Conservation (phyloP, 2,113 vertebrate genomes). For the Euleptes europaea region DNA sequence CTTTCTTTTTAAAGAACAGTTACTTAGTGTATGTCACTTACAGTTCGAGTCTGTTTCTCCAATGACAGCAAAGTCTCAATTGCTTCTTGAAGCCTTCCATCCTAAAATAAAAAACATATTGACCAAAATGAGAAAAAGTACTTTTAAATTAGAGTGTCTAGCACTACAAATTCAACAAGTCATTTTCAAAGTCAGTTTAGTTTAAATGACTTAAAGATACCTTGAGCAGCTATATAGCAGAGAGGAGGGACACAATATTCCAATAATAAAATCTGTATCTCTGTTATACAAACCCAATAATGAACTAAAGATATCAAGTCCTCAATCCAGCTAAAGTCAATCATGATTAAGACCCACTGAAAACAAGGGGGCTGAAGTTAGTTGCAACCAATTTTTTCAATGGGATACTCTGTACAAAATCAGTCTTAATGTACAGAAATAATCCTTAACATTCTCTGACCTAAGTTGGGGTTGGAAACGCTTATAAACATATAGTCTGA, state of each 20-base stretch:
- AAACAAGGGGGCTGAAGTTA: neutral
- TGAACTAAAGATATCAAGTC: no score
- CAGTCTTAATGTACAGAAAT: no score
- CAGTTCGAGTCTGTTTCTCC: conserved; percentile 97
- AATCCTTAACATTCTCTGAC: no score
- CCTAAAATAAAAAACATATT: conserved; percentile 75
- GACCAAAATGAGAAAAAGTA: neutral
- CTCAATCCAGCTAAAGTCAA: neutral
- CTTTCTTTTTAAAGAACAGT: neutral
- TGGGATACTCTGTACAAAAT: no score
- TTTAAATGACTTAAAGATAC: no score
- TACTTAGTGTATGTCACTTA: conserved; percentile 68
- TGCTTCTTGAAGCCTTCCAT: conserved; percentile 95
- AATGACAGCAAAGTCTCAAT: conserved; percentile 93
- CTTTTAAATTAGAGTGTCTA: neutral
- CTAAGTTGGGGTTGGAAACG: no score
- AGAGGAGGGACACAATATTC: no score
- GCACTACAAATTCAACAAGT: neutral
- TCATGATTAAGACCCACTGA: neutral
- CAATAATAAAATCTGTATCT: no score
- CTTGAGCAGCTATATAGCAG: no score
- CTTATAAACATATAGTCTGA: no score
- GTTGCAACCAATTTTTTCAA: neutral
- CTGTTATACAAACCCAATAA: no score
- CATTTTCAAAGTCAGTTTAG: neutral